Evolutionary conservation across 2,797 vertebrate species (phyloP).

Genomic region (Psittacula derbiana): DNA sequence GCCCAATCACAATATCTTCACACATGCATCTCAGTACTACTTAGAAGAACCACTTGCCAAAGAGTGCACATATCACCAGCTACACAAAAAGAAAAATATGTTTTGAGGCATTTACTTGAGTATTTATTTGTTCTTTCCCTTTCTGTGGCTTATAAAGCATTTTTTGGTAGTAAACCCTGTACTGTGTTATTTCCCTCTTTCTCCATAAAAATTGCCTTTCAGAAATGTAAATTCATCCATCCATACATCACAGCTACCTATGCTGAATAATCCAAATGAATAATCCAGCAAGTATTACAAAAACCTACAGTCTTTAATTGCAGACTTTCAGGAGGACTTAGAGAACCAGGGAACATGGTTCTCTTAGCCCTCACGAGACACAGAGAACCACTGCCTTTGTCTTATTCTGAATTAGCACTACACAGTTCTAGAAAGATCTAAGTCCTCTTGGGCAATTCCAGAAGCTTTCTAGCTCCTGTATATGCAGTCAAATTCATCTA

Average conservation of each 20-base stretch:
- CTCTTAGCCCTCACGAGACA: background rate
- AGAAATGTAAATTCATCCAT: background rate
- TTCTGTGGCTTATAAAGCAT: background rate
- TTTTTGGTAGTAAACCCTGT: background rate
- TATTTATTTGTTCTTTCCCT: background rate
- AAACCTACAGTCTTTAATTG: background rate
- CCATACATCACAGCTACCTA: background rate
- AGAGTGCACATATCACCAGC: background rate
- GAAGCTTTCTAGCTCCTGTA: background rate
- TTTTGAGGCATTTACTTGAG: background rate
- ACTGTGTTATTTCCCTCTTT: background rate
- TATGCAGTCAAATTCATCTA: background rate
- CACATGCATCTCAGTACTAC: background rate
- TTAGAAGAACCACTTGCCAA: background rate
- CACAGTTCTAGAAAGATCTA: background rate
- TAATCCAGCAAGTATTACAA: background rate
- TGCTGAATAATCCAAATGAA: background rate
- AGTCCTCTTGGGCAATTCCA: background rate
- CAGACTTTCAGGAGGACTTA: background rate
- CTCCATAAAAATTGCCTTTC: background rate
- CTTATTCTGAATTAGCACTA: background rate
- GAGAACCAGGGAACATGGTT: background rate
- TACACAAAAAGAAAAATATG: background rate
- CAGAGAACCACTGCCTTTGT: background rate
- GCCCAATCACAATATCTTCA: background rate